A percentile compares a stretch with the other conserved stretches of the same genome.
Conservation (phyloP, 2,113 vertebrate species). For the Lasiurus cinereus region DNA sequence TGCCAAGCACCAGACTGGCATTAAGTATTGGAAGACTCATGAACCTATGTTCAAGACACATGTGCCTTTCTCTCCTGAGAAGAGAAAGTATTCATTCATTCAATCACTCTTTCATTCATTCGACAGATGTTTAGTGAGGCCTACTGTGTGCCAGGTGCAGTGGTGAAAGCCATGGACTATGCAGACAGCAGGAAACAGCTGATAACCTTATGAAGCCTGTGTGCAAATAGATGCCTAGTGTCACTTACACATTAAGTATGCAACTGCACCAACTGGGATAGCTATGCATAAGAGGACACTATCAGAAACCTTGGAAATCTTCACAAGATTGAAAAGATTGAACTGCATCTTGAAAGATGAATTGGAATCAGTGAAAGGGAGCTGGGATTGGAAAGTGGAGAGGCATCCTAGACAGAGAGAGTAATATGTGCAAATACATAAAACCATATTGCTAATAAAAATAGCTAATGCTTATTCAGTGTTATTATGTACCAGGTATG, state of each 20-base stretch:
- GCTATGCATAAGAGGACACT: background rate
- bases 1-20: background rate
- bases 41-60: background rate
- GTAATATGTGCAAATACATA: background rate
- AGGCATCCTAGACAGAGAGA: background rate
- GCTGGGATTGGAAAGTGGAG: background rate
- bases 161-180: slow-evolving; percentile 8
- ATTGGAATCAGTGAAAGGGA: background rate
- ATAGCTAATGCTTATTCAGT: background rate
- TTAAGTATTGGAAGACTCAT: background rate
- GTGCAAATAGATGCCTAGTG: background rate
- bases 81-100: background rate
- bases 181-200: background rate
- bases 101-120: background rate
- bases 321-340: background rate
- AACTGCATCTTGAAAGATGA: background rate
- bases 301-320: background rate
- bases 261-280: background rate
- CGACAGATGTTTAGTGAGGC: background rate
- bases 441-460: background rate
- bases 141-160: background rate
- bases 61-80: background rate
- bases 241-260: background rate
- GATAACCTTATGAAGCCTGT: background rate
- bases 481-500: background rate